A percentile compares a stretch with the other conserved stretches of the same genome.
Evolutionary conservation across 1,140 invertebrate species (phyloP).

Genomic region (Odontomachus brunneus): DNA sequence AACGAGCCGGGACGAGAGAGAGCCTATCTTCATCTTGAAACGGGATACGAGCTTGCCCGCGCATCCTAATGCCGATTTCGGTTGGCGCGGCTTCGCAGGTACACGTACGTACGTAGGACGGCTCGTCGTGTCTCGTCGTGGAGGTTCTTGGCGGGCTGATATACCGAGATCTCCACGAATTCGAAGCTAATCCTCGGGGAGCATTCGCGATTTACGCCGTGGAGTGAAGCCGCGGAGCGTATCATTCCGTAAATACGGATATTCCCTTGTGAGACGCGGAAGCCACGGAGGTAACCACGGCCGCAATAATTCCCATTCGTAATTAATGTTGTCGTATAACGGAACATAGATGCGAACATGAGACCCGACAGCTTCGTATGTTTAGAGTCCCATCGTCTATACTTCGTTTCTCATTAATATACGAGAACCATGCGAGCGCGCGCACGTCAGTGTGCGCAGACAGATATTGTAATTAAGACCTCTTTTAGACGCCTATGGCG

Average conservation of each 20-base stretch:
- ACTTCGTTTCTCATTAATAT: slow-evolving; percentile 12
- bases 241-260: slow-evolving; percentile 3
- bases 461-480: slow-evolving; percentile 49
- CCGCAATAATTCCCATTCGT: background rate
- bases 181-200: slow-evolving; percentile 1
- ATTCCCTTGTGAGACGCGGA: background rate
- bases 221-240: background rate
- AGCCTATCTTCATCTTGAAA: slow-evolving; percentile 84
- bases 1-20: slow-evolving; percentile 64
- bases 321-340: background rate
- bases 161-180: slow-evolving; percentile 13
- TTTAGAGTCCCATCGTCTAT: background rate
- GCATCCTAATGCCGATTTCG: slow-evolving; percentile 81
- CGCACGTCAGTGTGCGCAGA: too few relatives aligned
- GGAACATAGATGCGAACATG: background rate
- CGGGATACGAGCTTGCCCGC: slow-evolving; percentile 80
- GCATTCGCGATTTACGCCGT: background rate
- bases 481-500: background rate
- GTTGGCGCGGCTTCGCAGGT: slow-evolving; percentile 46
- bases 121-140: background rate
- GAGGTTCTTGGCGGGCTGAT: slow-evolving; percentile 10
- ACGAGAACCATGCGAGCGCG: background rate
- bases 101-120: slow-evolving; percentile 20
- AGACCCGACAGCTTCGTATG: background rate
- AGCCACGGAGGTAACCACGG: background rate